Percentiles rank a stretch among this genome's conserved stretches.
These are phyloP conservation scores for Arctopsyche grandis DNA, from an alignment of 1,140 invertebrate genomes.

Conservation along the genomic window DNA sequence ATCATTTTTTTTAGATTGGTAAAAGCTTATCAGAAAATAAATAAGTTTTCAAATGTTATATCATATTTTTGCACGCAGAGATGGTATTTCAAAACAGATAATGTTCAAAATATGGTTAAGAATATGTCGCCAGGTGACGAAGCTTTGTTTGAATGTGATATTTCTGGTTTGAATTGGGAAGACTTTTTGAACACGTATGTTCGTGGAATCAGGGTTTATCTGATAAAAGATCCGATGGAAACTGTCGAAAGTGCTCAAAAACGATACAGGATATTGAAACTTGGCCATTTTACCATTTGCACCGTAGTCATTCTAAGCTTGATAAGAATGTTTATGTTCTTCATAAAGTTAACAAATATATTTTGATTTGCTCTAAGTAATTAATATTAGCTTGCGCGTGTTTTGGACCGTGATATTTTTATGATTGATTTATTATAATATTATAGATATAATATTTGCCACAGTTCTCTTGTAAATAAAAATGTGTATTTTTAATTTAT, in stretches of 20 bases:
- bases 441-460: too few relatives aligned
- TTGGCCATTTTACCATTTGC: constrained; percentile 40
- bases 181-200: constrained; percentile 70
- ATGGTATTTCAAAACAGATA: constrained; percentile 78
- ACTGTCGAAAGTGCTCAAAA: constrained; percentile 59
- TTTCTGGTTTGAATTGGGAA: constrained; percentile 69
- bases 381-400: neutral
- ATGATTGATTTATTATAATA: neutral
- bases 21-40: constrained; percentile 78
- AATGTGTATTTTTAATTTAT: too few relatives aligned
- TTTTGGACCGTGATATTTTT: neutral
- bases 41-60: constrained; percentile 75
- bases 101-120: constrained; percentile 65
- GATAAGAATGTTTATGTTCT: constrained; percentile 15
- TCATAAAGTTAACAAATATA: constrained; percentile 7
- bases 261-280: constrained; percentile 43
- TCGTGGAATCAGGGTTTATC: constrained; percentile 68
- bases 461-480: too few relatives aligned
- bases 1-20: constrained; percentile 69
- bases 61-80: constrained; percentile 76
- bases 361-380: constrained; percentile 2
- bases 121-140: constrained; percentile 68
- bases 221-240: constrained; percentile 71
- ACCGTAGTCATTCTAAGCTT: constrained; percentile 20
- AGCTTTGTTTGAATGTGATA: constrained; percentile 69